These are phyloP conservation scores for Malurus cyaneus DNA, from an alignment of 2,113 vertebrate genomes.

Conservation along the genomic window DNA sequence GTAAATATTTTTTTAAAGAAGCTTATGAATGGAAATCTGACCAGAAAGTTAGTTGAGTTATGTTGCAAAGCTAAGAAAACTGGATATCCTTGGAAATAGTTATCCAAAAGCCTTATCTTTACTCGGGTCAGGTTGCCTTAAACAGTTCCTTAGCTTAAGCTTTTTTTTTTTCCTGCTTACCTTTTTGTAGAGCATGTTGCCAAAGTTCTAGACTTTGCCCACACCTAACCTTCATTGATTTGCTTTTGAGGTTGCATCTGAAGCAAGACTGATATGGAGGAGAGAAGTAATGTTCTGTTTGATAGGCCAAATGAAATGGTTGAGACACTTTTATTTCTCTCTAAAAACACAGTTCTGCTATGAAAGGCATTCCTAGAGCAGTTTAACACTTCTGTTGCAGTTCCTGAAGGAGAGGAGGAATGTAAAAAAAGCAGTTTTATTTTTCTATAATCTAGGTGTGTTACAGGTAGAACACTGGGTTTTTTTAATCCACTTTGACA, in stretches of 20 bases:
- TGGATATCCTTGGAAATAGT: conserved; percentile 11
- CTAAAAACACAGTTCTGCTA: not conserved
- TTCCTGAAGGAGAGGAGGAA: not conserved
- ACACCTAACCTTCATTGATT: not conserved
- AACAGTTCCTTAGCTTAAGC: conserved; percentile 30
- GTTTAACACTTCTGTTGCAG: not conserved
- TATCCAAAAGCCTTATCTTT: conserved; percentile 60
- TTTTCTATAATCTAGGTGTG: conserved; percentile 1
- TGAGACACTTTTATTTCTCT: not conserved
- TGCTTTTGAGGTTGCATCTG: conserved; percentile 14
- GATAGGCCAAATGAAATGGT: not conserved
- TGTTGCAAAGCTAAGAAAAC: conserved; percentile 23
- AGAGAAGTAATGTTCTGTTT: not conserved
- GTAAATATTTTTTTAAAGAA: conserved; percentile 17
- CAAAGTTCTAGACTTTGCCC: conserved; percentile 24
- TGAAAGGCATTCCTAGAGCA: conserved; percentile 36
- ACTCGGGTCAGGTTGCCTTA: conserved; percentile 64
- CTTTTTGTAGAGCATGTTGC: not conserved
- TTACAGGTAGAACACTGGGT: not conserved
- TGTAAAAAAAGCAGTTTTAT: conserved; percentile 16
- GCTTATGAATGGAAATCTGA: conserved; percentile 15
- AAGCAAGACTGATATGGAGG: conserved; percentile 36
- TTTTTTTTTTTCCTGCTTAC: not conserved
- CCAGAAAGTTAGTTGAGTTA: conserved; percentile 12
- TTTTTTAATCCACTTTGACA: not conserved